These are phyloP conservation scores for Thalassaphorura encarpata DNA, from an alignment of 1,140 invertebrate genomes.

Conservation along the genomic window DNA sequence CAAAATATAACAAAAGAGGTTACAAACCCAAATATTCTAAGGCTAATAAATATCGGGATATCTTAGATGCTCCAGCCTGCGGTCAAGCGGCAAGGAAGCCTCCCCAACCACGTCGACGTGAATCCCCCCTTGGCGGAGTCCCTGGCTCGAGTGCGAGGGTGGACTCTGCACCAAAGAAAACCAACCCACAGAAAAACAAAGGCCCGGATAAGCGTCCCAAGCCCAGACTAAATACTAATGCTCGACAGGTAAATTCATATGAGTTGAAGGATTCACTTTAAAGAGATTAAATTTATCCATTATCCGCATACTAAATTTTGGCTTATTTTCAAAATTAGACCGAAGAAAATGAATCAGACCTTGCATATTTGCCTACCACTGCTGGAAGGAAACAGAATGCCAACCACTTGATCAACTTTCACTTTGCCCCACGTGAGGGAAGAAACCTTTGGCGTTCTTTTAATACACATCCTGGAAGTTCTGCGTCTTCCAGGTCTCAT, in stretches of 20 bases:
- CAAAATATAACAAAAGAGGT: neutral
- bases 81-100: neutral
- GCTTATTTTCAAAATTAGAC: too few relatives aligned
- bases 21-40: neutral
- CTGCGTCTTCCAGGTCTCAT: too few relatives aligned
- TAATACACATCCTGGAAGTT: too few relatives aligned
- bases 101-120: neutral
- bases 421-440: slow-evolving; percentile 54
- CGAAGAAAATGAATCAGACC: too few relatives aligned
- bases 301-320: too few relatives aligned
- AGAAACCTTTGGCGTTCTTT: slow-evolving; percentile 32
- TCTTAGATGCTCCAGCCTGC: neutral
- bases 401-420: slow-evolving; percentile 84
- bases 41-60: neutral
- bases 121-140: slow-evolving; percentile 40
- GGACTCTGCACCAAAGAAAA: too few relatives aligned
- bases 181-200: slow-evolving; percentile 48
- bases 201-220: slow-evolving; percentile 60
- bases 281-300: too few relatives aligned
- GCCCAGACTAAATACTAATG: slow-evolving; percentile 32
- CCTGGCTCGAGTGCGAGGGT: too few relatives aligned
- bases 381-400: slow-evolving; percentile 84
- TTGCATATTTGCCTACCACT: slow-evolving; percentile 62
- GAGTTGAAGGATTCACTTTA: slow-evolving; percentile 33
- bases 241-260: slow-evolving; percentile 39